phyloP scores from a whole-genome alignment of 2,888 invertebrate species.

The Laothoe populi region DNA sequence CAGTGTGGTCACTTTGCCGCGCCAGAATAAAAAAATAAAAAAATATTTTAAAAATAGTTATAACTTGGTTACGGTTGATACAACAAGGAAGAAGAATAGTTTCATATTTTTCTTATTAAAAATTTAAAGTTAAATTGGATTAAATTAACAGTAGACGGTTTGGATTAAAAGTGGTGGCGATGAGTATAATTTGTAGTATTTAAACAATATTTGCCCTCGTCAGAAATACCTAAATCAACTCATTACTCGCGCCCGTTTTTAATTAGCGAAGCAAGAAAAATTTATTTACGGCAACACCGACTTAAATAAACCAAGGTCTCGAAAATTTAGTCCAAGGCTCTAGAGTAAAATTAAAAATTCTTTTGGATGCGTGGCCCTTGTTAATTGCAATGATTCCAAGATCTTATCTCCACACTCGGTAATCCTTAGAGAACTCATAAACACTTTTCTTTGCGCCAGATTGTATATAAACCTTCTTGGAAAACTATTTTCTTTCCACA shows the following conservation, averaged over 20 bases:
- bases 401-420: slow-evolving; percentile 9
- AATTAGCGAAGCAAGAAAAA: not conserved
- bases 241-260: not conserved
- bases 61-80: too few relatives aligned
- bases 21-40: too few relatives aligned
- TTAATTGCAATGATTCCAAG: slow-evolving; percentile 12
- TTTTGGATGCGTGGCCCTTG: slow-evolving; percentile 14
- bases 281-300: slow-evolving; percentile 1
- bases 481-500: slow-evolving; percentile 42
- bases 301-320: not conserved
- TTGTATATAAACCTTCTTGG: slow-evolving; percentile 33
- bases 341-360: slow-evolving; percentile 8
- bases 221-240: not conserved
- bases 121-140: too few relatives aligned
- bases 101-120: too few relatives aligned
- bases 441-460: slow-evolving; percentile 17
- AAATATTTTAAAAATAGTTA: too few relatives aligned
- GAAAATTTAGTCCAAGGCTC: slow-evolving; percentile 4
- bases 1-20: too few relatives aligned
- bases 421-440: slow-evolving; percentile 26
- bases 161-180: too few relatives aligned
- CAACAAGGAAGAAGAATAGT: too few relatives aligned
- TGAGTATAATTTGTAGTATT: too few relatives aligned
- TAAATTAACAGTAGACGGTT: too few relatives aligned
- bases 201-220: not conserved